Evolutionary conservation across 1,140 invertebrate genomes (phyloP).

Genomic region (Sogatella furcifera): DNA sequence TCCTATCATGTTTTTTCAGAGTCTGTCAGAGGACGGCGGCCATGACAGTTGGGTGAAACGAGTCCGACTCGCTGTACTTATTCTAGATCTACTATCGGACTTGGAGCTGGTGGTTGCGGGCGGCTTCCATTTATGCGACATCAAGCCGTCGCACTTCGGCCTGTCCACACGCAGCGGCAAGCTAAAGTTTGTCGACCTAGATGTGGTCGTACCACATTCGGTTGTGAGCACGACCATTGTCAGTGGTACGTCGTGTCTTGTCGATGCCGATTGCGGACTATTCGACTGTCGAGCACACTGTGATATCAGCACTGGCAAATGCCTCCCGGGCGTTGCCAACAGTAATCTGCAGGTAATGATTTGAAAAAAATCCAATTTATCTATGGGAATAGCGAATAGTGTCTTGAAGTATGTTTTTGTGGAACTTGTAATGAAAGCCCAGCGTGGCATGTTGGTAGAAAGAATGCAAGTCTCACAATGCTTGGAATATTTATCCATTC

Average conservation of each 20-base stretch:
- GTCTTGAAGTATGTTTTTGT: too few species aligned
- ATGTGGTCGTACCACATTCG: constrained; percentile 39
- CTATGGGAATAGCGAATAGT: too few species aligned
- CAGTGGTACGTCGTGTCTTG: constrained; percentile 35
- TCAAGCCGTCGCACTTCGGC: constrained; percentile 56
- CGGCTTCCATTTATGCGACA: constrained; percentile 50
- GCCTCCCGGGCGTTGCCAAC: constrained; percentile 41
- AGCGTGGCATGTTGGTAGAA: too few species aligned
- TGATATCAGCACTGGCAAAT: constrained; percentile 35
- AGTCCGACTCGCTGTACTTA: constrained; percentile 42
- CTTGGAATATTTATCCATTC: too few species aligned
- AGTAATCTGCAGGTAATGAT: constrained; percentile 46
- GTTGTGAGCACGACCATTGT: constrained; percentile 35
- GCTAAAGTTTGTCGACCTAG: constrained; percentile 47
- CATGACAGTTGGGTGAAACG: constrained; percentile 37
- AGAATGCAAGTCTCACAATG: too few species aligned
- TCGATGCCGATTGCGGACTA: constrained; percentile 49
- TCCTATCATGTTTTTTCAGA: constrained; percentile 9
- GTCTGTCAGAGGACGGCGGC: constrained; percentile 25
- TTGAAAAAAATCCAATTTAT: too few species aligned
- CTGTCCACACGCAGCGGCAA: constrained; percentile 37
- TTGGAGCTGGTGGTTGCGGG: constrained; percentile 43
- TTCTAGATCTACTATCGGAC: constrained; percentile 47
- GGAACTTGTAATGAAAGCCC: too few species aligned
- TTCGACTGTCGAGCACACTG: constrained; percentile 52